These are phyloP conservation scores for Hafferia zeledoni DNA, from an alignment of 2,797 vertebrate species.

Conservation along the genomic window DNA sequence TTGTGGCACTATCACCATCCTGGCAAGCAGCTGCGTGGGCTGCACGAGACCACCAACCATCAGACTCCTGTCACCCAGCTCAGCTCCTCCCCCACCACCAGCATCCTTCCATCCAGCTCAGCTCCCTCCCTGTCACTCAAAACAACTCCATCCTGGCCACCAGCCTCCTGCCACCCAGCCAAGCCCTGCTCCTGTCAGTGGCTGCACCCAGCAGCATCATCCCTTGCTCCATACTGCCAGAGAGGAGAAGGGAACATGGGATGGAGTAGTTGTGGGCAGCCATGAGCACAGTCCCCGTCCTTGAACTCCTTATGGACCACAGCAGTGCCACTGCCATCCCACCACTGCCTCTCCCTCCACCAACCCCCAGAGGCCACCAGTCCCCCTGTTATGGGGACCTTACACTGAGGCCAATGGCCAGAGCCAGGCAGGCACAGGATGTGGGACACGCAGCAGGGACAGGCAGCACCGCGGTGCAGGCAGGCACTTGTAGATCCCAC, in stretches of 20 bases:
- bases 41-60: neutral
- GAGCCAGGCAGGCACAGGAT: rapidly evolving
- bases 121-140: neutral
- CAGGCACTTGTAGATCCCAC: neutral
- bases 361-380: neutral
- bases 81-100: neutral
- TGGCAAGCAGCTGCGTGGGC: neutral
- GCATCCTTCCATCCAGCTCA: neutral
- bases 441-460: neutral
- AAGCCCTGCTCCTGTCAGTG: neutral
- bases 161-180: neutral
- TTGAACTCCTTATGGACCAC: neutral
- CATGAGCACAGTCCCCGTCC: neutral
- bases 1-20: neutral
- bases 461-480: neutral
- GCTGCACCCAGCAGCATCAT: rapidly evolving
- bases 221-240: rapidly evolving
- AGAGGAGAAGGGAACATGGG: neutral
- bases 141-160: neutral
- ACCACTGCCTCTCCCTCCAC: neutral
- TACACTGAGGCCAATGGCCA: rapidly evolving
- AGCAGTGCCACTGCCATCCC: neutral
- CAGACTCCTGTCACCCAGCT: neutral
- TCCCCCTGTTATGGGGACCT: neutral
- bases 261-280: neutral